phyloP scores from a whole-genome alignment of 1,140 invertebrate species.

The Magallana gigas region DNA sequence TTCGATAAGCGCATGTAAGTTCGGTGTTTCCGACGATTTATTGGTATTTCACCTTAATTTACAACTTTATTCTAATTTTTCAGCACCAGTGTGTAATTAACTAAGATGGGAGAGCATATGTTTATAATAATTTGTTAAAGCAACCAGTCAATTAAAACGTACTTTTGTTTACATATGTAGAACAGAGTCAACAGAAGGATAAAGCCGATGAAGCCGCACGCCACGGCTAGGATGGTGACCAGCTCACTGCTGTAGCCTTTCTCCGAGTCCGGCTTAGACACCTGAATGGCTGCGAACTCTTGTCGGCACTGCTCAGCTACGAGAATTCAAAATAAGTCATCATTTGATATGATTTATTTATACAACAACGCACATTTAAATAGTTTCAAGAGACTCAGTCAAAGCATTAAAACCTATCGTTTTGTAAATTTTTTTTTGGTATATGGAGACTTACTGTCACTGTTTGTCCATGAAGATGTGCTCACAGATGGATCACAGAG shows the following conservation, averaged over 20 bases:
- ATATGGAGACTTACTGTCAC: conserved; percentile 24
- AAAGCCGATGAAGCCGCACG: neutral
- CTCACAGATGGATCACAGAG: conserved; percentile 50
- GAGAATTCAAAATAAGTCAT: neutral
- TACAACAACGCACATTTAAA: no score
- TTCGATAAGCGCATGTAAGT: no score
- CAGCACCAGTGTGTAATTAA: no score
- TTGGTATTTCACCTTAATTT: no score
- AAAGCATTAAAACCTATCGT: neutral
- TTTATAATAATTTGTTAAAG: no score
- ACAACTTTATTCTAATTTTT: no score
- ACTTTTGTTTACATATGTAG: conserved; percentile 37
- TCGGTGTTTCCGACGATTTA: no score
- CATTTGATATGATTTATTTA: neutral
- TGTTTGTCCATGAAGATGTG: conserved; percentile 48
- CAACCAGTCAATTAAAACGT: neutral
- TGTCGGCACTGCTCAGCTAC: neutral
- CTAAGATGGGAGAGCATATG: no score
- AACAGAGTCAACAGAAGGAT: neutral
- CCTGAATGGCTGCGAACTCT: conserved; percentile 6
- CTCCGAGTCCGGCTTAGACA: neutral
- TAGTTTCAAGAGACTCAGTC: neutral
- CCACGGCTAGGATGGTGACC: conserved; percentile 19
- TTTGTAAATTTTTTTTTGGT: no score
- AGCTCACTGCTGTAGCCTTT: neutral